A percentile compares a stretch with the other conserved stretches of the same genome.
phyloP scores from a whole-genome alignment of 2,113 vertebrate species.

The Pachyramphus minor region DNA sequence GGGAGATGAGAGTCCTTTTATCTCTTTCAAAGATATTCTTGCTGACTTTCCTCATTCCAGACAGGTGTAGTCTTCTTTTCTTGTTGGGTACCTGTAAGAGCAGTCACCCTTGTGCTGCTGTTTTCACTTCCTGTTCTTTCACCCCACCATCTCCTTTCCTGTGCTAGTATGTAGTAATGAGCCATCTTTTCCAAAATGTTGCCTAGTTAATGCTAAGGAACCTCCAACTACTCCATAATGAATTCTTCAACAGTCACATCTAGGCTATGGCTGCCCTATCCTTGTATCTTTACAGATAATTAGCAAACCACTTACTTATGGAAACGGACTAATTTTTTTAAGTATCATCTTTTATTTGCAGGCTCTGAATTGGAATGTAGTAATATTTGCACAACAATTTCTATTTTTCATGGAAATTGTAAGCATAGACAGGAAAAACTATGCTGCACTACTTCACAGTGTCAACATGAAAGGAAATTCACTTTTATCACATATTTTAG shows the following conservation, averaged over 20 bases:
- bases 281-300: background rate
- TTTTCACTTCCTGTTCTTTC: background rate
- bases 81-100: background rate
- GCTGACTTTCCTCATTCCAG: background rate
- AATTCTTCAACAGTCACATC: background rate
- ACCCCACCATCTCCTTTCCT: background rate
- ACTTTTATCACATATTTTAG: background rate
- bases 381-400: background rate
- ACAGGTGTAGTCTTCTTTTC: background rate
- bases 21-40: slow-evolving; percentile 16
- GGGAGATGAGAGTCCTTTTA: slow-evolving; percentile 23
- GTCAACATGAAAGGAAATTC: background rate
- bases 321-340: slow-evolving; percentile 3
- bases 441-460: background rate
- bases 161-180: background rate
- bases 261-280: background rate
- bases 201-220: background rate
- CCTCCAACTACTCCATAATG: background rate
- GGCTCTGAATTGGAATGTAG: background rate
- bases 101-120: background rate
- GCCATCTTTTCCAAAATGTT: background rate
- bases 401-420: background rate
- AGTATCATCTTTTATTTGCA: background rate
- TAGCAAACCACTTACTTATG: slow-evolving; percentile 1
- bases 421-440: background rate